phyloP scores from a whole-genome alignment of 2,797 vertebrate species.

The Etheostoma perlongum region DNA sequence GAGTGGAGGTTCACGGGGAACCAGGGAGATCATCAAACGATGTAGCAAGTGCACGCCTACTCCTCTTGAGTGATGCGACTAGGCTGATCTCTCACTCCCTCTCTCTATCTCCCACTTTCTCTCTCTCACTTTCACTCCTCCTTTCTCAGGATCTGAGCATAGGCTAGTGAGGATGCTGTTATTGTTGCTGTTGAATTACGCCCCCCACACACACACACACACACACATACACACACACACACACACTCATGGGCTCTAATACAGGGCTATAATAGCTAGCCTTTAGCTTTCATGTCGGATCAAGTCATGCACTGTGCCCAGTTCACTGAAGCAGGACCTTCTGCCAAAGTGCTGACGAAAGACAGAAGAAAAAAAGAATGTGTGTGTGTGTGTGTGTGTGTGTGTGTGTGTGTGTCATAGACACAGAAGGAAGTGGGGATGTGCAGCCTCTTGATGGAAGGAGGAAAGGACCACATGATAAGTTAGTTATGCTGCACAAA shows the following conservation, averaged over 20 bases:
- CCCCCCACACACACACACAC: conserved; percentile 18
- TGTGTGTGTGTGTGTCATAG: conserved; percentile 4
- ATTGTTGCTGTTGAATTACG: conserved; percentile 84
- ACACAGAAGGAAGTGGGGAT: conserved; percentile 16
- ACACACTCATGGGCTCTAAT: conserved; percentile 47
- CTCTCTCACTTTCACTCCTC: conserved; percentile 38
- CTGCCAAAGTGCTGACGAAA: conserved; percentile 83
- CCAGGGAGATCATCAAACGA: conserved; percentile 71
- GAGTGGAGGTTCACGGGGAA: conserved; percentile 54
- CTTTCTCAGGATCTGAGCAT: conserved; percentile 50
- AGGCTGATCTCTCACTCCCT: conserved; percentile 46
- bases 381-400: conserved; percentile 6
- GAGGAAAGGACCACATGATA: conserved; percentile 39
- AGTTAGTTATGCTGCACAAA: conserved; percentile 62
- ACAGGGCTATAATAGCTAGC: conserved; percentile 72
- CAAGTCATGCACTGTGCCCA: conserved; percentile 70
- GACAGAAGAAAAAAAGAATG: conserved; percentile 51
- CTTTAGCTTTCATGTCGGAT: conserved; percentile 84
- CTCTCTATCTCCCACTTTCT: conserved; percentile 28
- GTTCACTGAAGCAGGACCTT: conserved; percentile 82
- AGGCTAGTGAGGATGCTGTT: conserved; percentile 68
- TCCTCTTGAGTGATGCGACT: conserved; percentile 79
- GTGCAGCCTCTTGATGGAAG: conserved; percentile 23
- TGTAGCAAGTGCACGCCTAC: conserved; percentile 78
- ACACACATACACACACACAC: neutral